phyloP scores from a whole-genome alignment of 2,113 vertebrate species.

The Petaurus breviceps region DNA sequence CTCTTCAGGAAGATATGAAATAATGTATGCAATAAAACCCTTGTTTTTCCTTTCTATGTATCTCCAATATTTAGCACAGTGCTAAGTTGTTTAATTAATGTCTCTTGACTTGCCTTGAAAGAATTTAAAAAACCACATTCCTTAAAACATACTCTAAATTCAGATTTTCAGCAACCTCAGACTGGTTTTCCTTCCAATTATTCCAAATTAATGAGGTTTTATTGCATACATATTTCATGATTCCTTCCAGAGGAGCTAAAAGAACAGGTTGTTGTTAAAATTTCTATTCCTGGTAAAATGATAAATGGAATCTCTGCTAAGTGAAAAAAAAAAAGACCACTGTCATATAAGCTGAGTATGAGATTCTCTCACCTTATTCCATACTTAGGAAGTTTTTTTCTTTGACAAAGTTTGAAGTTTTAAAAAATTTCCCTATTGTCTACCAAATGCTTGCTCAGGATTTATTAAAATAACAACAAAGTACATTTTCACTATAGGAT shows the following conservation, averaged over 20 bases:
- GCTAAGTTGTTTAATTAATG: background rate
- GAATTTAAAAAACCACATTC: background rate
- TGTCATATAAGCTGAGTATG: background rate
- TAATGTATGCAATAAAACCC: background rate
- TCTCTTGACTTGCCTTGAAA: background rate
- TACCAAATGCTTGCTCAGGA: background rate
- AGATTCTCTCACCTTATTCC: constrained; percentile 8
- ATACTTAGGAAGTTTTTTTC: constrained; percentile 43
- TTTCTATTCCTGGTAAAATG: background rate
- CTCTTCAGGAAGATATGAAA: constrained; percentile 26
- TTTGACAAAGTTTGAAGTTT: constrained; percentile 34
- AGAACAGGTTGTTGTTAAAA: background rate
- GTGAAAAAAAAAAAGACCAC: background rate
- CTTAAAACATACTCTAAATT: background rate
- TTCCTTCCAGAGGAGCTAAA: constrained; percentile 9
- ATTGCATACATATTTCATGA: constrained; percentile 28
- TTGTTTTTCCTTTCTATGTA: background rate
- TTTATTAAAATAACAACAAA: constrained; percentile 50
- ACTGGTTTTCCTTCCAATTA: background rate
- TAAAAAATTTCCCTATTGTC: background rate
- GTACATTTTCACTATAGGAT: background rate
- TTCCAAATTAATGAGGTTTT: background rate
- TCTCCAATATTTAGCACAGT: background rate
- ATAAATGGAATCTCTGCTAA: constrained; percentile 30
- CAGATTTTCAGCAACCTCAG: background rate